Base-by-base conservation (phyloP, 2,888 invertebrate genomes). In the Oscheius sp. region DNA sequence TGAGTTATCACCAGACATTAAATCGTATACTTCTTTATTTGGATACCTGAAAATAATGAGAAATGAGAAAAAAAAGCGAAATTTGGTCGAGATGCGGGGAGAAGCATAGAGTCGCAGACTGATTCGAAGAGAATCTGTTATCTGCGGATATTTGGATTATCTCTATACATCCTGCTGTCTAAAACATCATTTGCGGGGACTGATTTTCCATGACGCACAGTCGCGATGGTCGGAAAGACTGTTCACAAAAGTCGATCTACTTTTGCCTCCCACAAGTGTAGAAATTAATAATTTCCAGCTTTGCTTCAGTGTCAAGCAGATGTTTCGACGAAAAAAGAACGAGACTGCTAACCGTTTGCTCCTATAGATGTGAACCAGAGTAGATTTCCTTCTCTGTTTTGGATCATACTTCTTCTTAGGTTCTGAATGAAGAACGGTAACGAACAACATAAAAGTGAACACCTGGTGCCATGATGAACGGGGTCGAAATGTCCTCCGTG, bases 131-230 rank as follows among this genome's bases (percentile, higher is more conserved):
- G 11, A 4, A 2, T 21, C 53, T 53, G 53, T 21, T 53, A 53
- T 53, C 53, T 21, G 29, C 53, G 53, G 53, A 53, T 53, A 53
- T 53, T 53, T 53, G 11, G 53, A 53, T 53, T 53, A 53, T 53
- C 53, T 53, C 11, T 4, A 42, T 42, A 42, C 7, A 42, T 29
- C 21, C 53, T 53, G 53, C 3, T 53, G 53, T 1, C 53, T 53
- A 53, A 53, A 10, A 53, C 21, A 21, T 53, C 53, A n/a, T 53
- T 53, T 42, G 42, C 42, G 42, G 42, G 42, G 42, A 42, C 42
- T 42, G 42, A 5, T 42, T 42, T 42, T 7, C 42, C 42, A 42
- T 42, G 42, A 42, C 42, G 42, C 42, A 42, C 42, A 42, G 7
- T 42, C 42, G 42, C 7, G 4, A 42, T 42, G 3, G 42, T 42